Evolutionary conservation across 2,797 vertebrate species (phyloP), one percentile per base, ranked within the genome.

Genomic region (Danio aesculapii): DNA sequence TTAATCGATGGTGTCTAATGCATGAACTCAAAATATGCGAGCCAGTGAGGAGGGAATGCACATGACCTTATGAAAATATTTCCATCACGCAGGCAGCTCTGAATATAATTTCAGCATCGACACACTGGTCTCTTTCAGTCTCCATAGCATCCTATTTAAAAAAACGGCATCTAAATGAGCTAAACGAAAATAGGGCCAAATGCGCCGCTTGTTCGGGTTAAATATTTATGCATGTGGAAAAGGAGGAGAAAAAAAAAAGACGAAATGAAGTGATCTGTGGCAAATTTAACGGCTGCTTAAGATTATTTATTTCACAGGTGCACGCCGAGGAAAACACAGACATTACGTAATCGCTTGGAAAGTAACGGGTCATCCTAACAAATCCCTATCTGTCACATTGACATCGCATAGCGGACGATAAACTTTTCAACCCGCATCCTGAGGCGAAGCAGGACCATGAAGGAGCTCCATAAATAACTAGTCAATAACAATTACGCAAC

Each of bases 21-120:
- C 77, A 73, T 49, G 66, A 83, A 83, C 59, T 73, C 67, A 50
- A 85, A 83, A 77, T 83, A 77, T 85, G 81, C 69, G 57, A 68
- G 73, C 73, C 68, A 21, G 59, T 68, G 67, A 74, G 46, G 61
- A 73, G 62, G 73, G 84, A 79, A 77, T 69, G 77, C 75, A 74
- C 79, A 81, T 81, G 81, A 76, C 81, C 80, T 81, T 83, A 83
- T 85, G 75, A 77, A 81, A 85, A 85, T 77, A 79, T 79, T 81
- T 81, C 81, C 76, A 81, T 81, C 64, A 77, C 30, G 83, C 79
- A 84, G 79, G 39, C 73, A 63, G 78, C 53, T 75, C 78, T 67
- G 74, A 73, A 79, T 72, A 72, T 72, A 75, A 81, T 81, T 84
- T 78, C 41, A 17, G 70, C 16, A 41, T 47, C 21, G 52, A 58